Conservation (phyloP, 2,888 invertebrate species). For the Trimorus sp. region DNA sequence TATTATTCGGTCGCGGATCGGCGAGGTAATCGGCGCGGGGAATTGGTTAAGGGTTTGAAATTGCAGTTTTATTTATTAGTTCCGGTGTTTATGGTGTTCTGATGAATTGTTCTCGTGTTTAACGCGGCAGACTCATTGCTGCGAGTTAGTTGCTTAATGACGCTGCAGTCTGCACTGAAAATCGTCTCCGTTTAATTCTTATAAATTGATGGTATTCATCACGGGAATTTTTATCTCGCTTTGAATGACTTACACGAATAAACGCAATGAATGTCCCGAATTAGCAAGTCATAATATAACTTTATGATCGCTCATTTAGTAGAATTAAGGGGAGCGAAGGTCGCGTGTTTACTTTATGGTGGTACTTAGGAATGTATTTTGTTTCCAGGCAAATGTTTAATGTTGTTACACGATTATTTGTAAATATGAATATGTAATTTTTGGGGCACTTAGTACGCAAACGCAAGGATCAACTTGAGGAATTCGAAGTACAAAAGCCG, state of each 20-base stretch:
- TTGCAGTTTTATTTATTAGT: no score
- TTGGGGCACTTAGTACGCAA: no score
- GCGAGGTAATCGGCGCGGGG: no score
- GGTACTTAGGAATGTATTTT: slow-evolving; percentile 25
- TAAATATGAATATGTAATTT: slow-evolving; percentile 2
- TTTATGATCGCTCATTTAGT: slow-evolving; percentile 53
- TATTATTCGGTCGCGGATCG: slow-evolving; percentile 10
- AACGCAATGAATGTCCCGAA: slow-evolving; percentile 56
- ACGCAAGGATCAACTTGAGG: no score
- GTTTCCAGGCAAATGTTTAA: slow-evolving; percentile 2
- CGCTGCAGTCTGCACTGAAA: slow-evolving; percentile 30
- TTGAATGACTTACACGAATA: slow-evolving; percentile 57
- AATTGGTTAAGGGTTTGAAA: no score
- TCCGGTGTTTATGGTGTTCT: no score
- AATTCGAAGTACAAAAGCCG: no score
- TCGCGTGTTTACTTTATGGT: slow-evolving; percentile 48
- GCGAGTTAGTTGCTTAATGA: slow-evolving; percentile 37
- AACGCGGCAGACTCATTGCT: slow-evolving; percentile 20
- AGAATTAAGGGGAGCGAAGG: slow-evolving; percentile 58
- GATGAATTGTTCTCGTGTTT: slow-evolving; percentile 26
- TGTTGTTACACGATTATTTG: slow-evolving; percentile 26
- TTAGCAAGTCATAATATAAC: slow-evolving; percentile 60
- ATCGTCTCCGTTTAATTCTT: slow-evolving; percentile 43
- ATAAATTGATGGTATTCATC: slow-evolving; percentile 61
- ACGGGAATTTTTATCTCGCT: slow-evolving; percentile 45